These are phyloP conservation scores for Gryllus bimaculatus DNA, from an alignment of 1,140 invertebrate genomes.

Conservation along the genomic window DNA sequence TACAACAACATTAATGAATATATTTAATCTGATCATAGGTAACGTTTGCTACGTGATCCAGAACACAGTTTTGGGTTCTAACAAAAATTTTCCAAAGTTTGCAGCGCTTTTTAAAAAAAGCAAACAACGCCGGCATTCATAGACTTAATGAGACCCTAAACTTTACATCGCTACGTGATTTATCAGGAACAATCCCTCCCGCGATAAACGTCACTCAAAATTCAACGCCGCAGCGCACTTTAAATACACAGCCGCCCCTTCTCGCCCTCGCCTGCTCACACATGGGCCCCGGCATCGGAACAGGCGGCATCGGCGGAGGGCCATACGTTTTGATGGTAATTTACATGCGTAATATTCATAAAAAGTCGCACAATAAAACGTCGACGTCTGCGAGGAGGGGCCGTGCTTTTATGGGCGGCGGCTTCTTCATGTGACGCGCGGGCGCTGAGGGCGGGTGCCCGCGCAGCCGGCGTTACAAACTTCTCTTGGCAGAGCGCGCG, in stretches of 20 bases:
- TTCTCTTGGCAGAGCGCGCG: too few species aligned
- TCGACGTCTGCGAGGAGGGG: not conserved
- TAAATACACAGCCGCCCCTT: not conserved
- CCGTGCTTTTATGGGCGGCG: not conserved
- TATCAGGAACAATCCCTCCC: not conserved
- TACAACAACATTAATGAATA: too few species aligned
- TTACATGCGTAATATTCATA: slow-evolving; percentile 5
- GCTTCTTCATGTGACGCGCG: too few species aligned
- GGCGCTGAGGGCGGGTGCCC: too few species aligned
- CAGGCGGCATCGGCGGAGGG: not conserved
- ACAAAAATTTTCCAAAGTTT: too few species aligned
- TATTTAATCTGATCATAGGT: too few species aligned
- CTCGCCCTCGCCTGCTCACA: not conserved
- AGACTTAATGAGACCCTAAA: not conserved
- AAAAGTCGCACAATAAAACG: not conserved
- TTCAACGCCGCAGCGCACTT: not conserved
- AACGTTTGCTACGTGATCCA: too few species aligned
- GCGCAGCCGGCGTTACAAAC: too few species aligned
- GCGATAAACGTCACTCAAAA: slow-evolving; percentile 1
- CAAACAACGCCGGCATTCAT: not conserved
- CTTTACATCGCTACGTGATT: not conserved
- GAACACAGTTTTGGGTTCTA: too few species aligned
- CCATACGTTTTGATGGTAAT: not conserved
- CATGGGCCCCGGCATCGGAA: not conserved
- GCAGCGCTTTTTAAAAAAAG: too few species aligned